Percentiles rank a stretch among this genome's conserved stretches.
These are phyloP conservation scores for Chelonus insularis DNA, from an alignment of 1,140 invertebrate genomes.

Conservation along the genomic window DNA sequence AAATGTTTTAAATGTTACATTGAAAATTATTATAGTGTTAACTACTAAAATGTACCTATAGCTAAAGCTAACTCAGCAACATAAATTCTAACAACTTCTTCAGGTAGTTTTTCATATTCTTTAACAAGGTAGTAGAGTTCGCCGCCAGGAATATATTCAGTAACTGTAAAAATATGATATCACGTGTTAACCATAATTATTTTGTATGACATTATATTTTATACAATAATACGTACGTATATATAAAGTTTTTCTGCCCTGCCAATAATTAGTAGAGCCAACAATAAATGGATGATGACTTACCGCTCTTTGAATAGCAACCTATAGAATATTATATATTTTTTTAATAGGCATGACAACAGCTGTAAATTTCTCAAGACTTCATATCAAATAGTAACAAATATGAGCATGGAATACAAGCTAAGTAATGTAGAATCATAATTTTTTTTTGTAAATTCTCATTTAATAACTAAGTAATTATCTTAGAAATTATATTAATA, in stretches of 20 bases:
- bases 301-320: conserved; percentile 75
- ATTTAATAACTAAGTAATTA: no score
- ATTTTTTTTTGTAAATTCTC: no score
- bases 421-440: neutral
- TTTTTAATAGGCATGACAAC: no score
- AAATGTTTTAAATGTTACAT: no score
- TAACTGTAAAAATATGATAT: conserved; percentile 65
- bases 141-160: conserved; percentile 79
- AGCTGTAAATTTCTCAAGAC: no score
- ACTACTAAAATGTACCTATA: conserved; percentile 67
- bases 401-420: neutral
- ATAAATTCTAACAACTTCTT: conserved; percentile 77
- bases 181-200: conserved; percentile 12
- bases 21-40: no score
- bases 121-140: conserved; percentile 76
- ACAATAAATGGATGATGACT: conserved; percentile 87
- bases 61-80: conserved; percentile 82
- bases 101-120: conserved; percentile 71
- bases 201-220: neutral
- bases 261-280: conserved; percentile 77
- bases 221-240: conserved; percentile 68
- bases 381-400: no score
- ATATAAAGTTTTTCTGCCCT: conserved; percentile 79
- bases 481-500: no score
- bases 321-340: conserved; percentile 37